Conservation (phyloP, 2,797 vertebrate genomes). For the Cyclopterus lumpus region DNA sequence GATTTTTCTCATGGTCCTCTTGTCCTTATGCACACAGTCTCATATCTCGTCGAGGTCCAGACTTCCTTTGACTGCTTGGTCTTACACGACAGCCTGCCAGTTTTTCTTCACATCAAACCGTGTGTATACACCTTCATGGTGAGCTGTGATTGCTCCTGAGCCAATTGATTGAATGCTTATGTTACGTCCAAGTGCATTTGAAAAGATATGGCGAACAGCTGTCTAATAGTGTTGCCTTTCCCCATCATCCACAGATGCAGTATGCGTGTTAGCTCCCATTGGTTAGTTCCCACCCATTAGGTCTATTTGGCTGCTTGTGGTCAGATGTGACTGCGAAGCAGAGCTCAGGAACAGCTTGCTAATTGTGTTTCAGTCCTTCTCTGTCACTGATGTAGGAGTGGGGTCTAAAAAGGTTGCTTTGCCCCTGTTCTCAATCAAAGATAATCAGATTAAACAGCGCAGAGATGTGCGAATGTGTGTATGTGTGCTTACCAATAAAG, state of each 20-base stretch:
- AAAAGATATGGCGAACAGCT: slow-evolving; percentile 80
- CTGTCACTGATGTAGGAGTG: slow-evolving; percentile 81
- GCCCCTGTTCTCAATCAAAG: slow-evolving; percentile 85
- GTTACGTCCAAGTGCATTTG: slow-evolving; percentile 74
- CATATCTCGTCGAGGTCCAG: slow-evolving; percentile 72
- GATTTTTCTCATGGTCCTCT: slow-evolving; percentile 66
- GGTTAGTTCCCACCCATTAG: slow-evolving; percentile 83
- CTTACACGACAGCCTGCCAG: slow-evolving; percentile 59
- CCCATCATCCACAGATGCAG: slow-evolving; percentile 74
- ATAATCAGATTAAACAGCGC: slow-evolving; percentile 83
- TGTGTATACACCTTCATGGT: slow-evolving; percentile 47
- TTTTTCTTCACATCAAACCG: slow-evolving; percentile 62
- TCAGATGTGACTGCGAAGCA: slow-evolving; percentile 82
- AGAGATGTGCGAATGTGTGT: slow-evolving; percentile 68
- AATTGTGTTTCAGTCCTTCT: slow-evolving; percentile 84
- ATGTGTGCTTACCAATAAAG: slow-evolving; percentile 81
- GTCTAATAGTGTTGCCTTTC: slow-evolving; percentile 81
- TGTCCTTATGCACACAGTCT: slow-evolving; percentile 56
- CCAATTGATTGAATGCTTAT: slow-evolving; percentile 65
- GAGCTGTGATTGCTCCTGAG: slow-evolving; percentile 52
- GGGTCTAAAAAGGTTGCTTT: slow-evolving; percentile 84
- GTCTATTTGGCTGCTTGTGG: slow-evolving; percentile 81
- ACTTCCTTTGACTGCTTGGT: slow-evolving; percentile 70
- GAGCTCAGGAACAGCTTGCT: slow-evolving; percentile 83
- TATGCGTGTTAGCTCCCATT: slow-evolving; percentile 75